Conservation (phyloP, 2,113 vertebrate species). For the Emydocephalus ijimae region DNA sequence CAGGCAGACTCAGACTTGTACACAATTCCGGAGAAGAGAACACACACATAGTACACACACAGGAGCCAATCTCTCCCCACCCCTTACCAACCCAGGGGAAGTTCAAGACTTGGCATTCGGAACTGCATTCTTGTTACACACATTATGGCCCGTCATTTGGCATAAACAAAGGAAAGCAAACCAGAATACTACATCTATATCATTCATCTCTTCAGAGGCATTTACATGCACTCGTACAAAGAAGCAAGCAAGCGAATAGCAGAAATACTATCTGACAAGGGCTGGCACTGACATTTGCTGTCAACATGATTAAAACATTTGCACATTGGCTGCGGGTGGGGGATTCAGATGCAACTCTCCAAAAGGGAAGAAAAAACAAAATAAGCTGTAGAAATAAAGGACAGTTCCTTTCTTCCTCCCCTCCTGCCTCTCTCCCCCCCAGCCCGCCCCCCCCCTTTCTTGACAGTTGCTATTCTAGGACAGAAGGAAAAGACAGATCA, state of each 20-base stretch:
- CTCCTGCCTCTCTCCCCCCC: too few relatives aligned
- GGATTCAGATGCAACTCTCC: background rate
- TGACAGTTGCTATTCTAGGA: background rate
- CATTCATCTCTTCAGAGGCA: background rate
- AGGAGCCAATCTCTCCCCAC: background rate
- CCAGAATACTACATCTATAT: background rate
- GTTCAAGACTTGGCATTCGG: constrained; percentile 39
- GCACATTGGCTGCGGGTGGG: background rate
- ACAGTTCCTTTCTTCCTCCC: background rate
- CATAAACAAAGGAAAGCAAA: constrained; percentile 2
- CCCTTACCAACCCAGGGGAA: constrained; percentile 4
- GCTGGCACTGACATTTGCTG: background rate
- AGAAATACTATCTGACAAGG: background rate
- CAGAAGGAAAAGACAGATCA: background rate
- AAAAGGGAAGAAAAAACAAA: background rate
- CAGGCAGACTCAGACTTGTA: constrained; percentile 46
- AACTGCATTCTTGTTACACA: background rate
- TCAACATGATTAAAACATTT: background rate
- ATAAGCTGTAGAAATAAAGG: background rate
- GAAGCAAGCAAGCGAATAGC: background rate
- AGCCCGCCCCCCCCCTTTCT: background rate
- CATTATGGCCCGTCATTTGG: background rate
- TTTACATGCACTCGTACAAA: background rate
- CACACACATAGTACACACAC: background rate
- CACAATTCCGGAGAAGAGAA: background rate